Evolutionary conservation across 2,888 invertebrate species (phyloP), one percentile per base, ranked within the genome.

Genomic region (Pharmacophagus antenor): DNA sequence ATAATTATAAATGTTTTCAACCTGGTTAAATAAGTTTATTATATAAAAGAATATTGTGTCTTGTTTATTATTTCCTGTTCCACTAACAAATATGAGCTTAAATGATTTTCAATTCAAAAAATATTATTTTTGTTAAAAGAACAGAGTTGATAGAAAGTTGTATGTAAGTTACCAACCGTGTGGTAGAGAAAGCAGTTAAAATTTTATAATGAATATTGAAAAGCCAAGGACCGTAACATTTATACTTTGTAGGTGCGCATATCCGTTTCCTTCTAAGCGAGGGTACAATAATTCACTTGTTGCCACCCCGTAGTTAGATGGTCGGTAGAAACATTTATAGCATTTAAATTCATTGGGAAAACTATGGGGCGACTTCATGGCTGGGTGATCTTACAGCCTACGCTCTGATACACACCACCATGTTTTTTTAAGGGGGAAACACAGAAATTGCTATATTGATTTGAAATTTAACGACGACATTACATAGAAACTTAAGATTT

Each of bases 351-450:
- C 23, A 48, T 61, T 52, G 51, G 23, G 51, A 56, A 42, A 23
- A 41, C 37, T 48, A 48, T 17, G 52, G 54, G 56, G 61, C 51
- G 46, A 25, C 46, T 27, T 56, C 56, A 52, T 18, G 61, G 44
- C 46, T 20, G 15, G 56, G 25, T 48, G 56, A 41, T 46, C 47
- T 56, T 51, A 60, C 31, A n/a, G 47, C 37, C 56, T 25, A 56
- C 51, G 61, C 51, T 61, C 56, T 52, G 56, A 48, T 61, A 56
- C 56, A 51, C 61, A 41, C 51, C 61, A 47, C 56, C 51, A 52
- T 56, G 41, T 51, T 60, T 55, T 60, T 56, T 7, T n/a, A n/a
- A n/a, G n/a, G n/a, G 21, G 31, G 55, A 52, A 41, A 56, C n/a
- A 56, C 37, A 21, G 47, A 22, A 56, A 47, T 56, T 41, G 37